Evolutionary conservation across 53 echinoderm and acorn worm genomes (phyloP), one percentile per base, ranked within the genome.

Genomic region (Echinometra lucunter): DNA sequence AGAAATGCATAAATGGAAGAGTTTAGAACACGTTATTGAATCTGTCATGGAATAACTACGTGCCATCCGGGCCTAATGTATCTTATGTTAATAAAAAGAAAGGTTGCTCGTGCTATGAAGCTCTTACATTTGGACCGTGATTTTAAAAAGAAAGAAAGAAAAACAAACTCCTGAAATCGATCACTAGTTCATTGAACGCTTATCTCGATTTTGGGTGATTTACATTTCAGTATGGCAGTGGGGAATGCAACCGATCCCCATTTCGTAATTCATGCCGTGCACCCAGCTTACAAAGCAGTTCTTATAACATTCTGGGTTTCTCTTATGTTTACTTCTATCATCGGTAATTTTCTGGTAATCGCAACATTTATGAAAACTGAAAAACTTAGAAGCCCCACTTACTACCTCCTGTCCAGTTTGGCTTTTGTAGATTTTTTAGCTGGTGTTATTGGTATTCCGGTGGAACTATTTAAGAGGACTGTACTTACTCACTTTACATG

Each of bases 271-370:
- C 35, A 4, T 23, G 11, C 82, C 4, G 45, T 44, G 6, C 82
- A 44, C 45, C 82, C 82, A 82, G 23, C 25, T 25, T 82, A 82
- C 45, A 82, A 15, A 0, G 82, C 17, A 44, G 7, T 82, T 10
- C 13, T 18, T 82, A 18, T 45, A 2, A 23, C 23, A 1, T 82
- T 82, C 6, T 19, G 25, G 7, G 1, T 82, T 45, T 23, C 45
- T 9, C 82, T 82, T 10, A 45, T 23, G 6, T 82, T 2, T 23
- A 18, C 19, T 45, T 15, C 27, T 44, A 10, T 82, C 45, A 10
- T 82, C 45, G 82, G 82, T 21, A 82, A 82, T 19, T 82, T 82
- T 45, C 82, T 82, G 82, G 82, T 82, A 44, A 6, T 82, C 45
- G 82, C 82, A 21, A 82, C 82, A 2, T 82, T 82, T 18, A 44